Percentiles rank a stretch among this genome's conserved stretches.
These are phyloP conservation scores for Pterostichus niger DNA, from an alignment of 2,888 invertebrate genomes.

Conservation along the genomic window DNA sequence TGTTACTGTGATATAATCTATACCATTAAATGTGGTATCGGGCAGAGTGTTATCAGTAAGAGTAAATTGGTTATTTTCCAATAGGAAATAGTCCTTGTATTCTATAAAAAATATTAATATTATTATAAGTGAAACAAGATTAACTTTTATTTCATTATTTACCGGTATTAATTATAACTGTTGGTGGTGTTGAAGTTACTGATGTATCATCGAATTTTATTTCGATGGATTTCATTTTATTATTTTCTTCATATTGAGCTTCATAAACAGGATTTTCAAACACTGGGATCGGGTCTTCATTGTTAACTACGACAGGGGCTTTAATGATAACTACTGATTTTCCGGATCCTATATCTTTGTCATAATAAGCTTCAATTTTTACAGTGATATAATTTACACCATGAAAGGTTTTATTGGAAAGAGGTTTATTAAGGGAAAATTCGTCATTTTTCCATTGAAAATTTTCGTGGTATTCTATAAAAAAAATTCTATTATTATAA, in stretches of 20 bases:
- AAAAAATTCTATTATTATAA: not conserved
- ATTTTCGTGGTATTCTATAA: not conserved
- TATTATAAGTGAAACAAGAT: no score
- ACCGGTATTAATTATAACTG: not conserved
- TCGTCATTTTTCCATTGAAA: not conserved
- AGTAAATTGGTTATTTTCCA: not conserved
- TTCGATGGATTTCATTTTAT: constrained; percentile 68
- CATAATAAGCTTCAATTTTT: constrained; percentile 10
- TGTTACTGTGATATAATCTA: not conserved
- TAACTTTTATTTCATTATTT: not conserved
- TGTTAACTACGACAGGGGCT: not conserved
- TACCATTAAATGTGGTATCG: not conserved
- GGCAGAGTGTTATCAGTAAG: not conserved
- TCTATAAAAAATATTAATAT: not conserved
- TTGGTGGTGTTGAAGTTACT: not conserved
- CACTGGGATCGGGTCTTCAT: constrained; percentile 54
- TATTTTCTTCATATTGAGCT: constrained; percentile 68
- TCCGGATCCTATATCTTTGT: not conserved
- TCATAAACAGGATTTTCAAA: constrained; percentile 69
- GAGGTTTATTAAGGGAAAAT: no score
- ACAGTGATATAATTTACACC: not conserved
- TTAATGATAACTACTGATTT: not conserved
- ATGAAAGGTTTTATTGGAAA: not conserved
- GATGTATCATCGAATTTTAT: not conserved
- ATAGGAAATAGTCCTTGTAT: not conserved